phyloP scores from a whole-genome alignment of 2,113 vertebrate genomes.

The Amblyopsis rosae region DNA sequence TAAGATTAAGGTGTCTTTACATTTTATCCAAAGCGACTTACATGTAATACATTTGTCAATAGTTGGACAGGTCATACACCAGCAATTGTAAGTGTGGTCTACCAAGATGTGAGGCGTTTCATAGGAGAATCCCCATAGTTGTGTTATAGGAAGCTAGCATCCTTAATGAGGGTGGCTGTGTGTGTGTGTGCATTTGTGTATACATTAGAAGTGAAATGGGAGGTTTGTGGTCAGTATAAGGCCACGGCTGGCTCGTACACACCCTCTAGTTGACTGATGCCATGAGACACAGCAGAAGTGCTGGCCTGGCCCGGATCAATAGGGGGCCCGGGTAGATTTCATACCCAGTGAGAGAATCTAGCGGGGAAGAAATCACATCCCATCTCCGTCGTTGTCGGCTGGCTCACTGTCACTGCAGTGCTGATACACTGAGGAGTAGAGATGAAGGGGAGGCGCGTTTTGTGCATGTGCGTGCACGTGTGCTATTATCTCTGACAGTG shows the following conservation, averaged over 20 bases:
- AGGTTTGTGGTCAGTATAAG: constrained; percentile 33
- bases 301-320: constrained; percentile 31
- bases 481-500: not conserved
- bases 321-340: constrained; percentile 36
- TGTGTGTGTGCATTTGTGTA: not conserved
- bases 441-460: not conserved
- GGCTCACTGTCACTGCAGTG: constrained; percentile 5
- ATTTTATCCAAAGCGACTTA: too few species aligned
- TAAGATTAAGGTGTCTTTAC: not conserved
- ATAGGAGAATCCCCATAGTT: not conserved
- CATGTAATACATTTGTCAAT: too few species aligned
- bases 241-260: constrained; percentile 30
- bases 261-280: constrained; percentile 33
- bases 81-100: not conserved
- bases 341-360: constrained; percentile 29
- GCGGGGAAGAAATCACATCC: not conserved
- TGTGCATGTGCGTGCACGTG: not conserved
- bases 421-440: constrained; percentile 8
- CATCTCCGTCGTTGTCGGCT: not conserved
- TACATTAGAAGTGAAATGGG: constrained; percentile 3
- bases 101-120: not conserved
- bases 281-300: constrained; percentile 33
- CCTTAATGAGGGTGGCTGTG: not conserved
- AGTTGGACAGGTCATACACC: too few species aligned
- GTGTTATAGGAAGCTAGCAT: not conserved